Base-by-base conservation (phyloP, 1,140 invertebrate genomes). In the Papilio dardanus region DNA sequence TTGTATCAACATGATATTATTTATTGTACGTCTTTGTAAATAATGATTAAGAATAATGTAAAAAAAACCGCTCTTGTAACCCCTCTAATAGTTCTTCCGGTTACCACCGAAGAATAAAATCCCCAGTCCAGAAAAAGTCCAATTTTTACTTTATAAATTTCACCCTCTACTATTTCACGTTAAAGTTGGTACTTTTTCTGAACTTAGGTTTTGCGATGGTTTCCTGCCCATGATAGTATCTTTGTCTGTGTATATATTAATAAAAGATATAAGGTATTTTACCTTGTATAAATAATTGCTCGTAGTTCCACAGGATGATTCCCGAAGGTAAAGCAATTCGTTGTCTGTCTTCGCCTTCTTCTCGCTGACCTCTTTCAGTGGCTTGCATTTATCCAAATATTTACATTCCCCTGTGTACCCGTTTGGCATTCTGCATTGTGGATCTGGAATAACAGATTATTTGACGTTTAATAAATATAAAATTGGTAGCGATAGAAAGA, bases 211-310 rank as follows among this genome's bases (percentile, higher is more conserved):
- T n/a, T n/a, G n/a, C n/a, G n/a, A n/a, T n/a, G n/a, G n/a, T n/a
- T n/a, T n/a, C n/a, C n/a, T n/a, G n/a, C n/a, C n/a, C n/a, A n/a
- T n/a, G n/a, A 37, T 37, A 37, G 35, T 37, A 37, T 37, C 35
- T 37, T 37, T 37, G 8, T 37, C 1, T 10, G n/a, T n/a, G n/a
- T n/a, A n/a, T n/a, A n/a, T 33, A 7, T 33, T 33, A 7, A 37
- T 7, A 10, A 46, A 46, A 46, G 16, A 16, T 16, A 12, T 42
- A 42, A 42, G 2, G 10, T 3, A 42, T 19, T 7, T 46, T 46
- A 46, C 42, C 42, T 46, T 84, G 28, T 80, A 46, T 74, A 76
- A 76, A 7, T 40, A 50, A 28, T 40, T 74, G 10, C 71, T 73
- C 16, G 71, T 54, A 16, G 71, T 73, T n/a, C 71, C 71, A 16